Evolutionary conservation across 2,888 invertebrate species (phyloP), one percentile per base, ranked within the genome.

Genomic region (Allacma fusca): DNA sequence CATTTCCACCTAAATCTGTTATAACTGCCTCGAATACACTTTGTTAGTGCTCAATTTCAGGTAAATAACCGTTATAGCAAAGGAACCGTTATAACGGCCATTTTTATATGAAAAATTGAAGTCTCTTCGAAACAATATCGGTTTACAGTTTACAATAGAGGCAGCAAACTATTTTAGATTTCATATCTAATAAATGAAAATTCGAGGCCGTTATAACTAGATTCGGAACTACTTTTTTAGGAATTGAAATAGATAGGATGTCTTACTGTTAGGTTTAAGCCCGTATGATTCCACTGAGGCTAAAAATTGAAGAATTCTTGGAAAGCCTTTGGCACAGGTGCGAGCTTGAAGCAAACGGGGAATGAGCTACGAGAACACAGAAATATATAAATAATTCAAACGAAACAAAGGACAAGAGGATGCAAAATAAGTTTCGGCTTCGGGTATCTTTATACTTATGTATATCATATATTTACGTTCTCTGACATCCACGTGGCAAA

Each of bases 401-500:
- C 57, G 7, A 21, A 21, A 9, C 12, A 16, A 16, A 13, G 44
- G 44, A 44, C 12, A 16, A 16, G 44, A 44, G 9, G 12, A 16
- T 44, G 12, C 44, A 44, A 16, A 44, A 44, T 13, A 13, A 16
- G 44, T 16, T 9, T 44, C 44, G 16, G 9, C 44, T 44, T n/a
- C n/a, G n/a, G n/a, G n/a, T n/a, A n/a, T 40, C 19, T 50, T 13
- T 9, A 50, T 9, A 50, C n/a, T 50, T 4, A 13, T 50, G 16
- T 9, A 50, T 12, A n/a, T 34, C 9, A 29, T 29, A 23, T 29
- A n/a, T 2, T 5, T 71, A 71, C 71, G 28, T 71, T 50, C 0
- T 71, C 71, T n/a, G 71, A 71, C 28, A 71, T 71, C 71, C 71
- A 71, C 7, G 50, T 71, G 7, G 57, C 71, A 71, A 71, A 71